Percentiles rank a stretch among this genome's conserved stretches.
phyloP scores from a whole-genome alignment of 2,888 invertebrate species.

The Amiota minor region DNA sequence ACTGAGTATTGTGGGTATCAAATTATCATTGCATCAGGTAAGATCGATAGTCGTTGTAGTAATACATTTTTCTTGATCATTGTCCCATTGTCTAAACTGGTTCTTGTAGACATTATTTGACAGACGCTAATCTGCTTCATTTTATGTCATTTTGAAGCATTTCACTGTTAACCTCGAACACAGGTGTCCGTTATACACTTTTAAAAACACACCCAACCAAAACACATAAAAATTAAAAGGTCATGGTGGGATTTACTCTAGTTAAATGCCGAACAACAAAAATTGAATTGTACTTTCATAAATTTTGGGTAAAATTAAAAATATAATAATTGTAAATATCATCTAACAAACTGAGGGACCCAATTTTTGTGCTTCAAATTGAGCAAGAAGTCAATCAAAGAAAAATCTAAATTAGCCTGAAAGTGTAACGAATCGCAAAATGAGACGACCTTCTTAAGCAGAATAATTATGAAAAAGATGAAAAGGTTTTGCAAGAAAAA shows the following conservation, averaged over 20 bases:
- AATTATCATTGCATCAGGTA: no score
- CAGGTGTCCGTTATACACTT: background rate
- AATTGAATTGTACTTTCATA: conserved; percentile 44
- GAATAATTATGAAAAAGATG: no score
- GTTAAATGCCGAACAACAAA: conserved; percentile 31
- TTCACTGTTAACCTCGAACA: background rate
- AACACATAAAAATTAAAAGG: conserved; percentile 47
- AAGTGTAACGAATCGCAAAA: conserved; percentile 60
- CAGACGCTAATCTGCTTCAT: conserved; percentile 47
- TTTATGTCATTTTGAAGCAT: conserved; percentile 49
- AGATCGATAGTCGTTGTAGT: no score
- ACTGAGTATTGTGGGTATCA: no score
- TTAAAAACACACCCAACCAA: background rate
- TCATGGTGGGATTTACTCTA: conserved; percentile 35
- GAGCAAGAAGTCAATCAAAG: conserved; percentile 19
- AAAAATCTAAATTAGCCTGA: conserved; percentile 12
- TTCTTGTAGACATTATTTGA: no score
- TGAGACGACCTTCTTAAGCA: conserved; percentile 41
- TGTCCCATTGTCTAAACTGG: no score
- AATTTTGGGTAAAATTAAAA: conserved; percentile 49
- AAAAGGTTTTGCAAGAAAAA: conserved; percentile 36
- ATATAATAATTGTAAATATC: conserved; percentile 65
- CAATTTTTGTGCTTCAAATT: conserved; percentile 47
- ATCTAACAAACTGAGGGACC: conserved; percentile 69
- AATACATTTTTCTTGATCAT: no score